A percentile compares a stretch with the other conserved stretches of the same genome.
Evolutionary conservation across 2,113 vertebrate species (phyloP).

Genomic region (Sigmodon hispidus): DNA sequence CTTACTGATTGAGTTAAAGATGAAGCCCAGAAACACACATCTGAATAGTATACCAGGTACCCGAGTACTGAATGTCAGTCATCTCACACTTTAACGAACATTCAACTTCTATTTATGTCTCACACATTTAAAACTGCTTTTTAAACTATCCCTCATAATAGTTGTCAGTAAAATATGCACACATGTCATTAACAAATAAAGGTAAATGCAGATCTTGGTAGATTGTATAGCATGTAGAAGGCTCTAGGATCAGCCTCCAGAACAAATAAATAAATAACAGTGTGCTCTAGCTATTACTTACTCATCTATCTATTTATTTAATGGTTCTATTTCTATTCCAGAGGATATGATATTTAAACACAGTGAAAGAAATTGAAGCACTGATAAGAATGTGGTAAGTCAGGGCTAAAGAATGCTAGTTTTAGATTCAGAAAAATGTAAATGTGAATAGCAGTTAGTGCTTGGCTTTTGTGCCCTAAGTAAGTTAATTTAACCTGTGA

Average conservation of each 20-base stretch:
- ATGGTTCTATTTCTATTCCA: background rate
- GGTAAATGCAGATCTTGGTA: background rate
- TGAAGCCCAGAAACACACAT: background rate
- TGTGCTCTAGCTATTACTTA: background rate
- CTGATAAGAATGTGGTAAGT: background rate
- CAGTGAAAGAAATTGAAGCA: background rate
- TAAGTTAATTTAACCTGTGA: constrained; percentile 42
- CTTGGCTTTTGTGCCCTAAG: background rate
- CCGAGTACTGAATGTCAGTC: too few relatives aligned
- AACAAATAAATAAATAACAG: background rate
- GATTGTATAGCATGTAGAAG: background rate
- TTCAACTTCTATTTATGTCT: background rate
- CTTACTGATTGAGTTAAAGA: background rate
- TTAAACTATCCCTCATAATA: background rate
- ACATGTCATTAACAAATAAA: background rate
- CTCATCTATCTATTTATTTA: background rate
- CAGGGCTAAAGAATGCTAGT: background rate
- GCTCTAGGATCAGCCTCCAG: background rate
- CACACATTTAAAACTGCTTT: background rate
- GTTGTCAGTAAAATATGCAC: background rate
- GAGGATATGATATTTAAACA: background rate
- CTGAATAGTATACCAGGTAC: background rate
- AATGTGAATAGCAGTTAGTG: background rate
- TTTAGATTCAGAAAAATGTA: background rate
- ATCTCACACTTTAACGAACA: background rate